A percentile compares a stretch with the other conserved stretches of the same genome.
Conservation (phyloP, 2,113 vertebrate genomes). For the Macaca nemestrina region DNA sequence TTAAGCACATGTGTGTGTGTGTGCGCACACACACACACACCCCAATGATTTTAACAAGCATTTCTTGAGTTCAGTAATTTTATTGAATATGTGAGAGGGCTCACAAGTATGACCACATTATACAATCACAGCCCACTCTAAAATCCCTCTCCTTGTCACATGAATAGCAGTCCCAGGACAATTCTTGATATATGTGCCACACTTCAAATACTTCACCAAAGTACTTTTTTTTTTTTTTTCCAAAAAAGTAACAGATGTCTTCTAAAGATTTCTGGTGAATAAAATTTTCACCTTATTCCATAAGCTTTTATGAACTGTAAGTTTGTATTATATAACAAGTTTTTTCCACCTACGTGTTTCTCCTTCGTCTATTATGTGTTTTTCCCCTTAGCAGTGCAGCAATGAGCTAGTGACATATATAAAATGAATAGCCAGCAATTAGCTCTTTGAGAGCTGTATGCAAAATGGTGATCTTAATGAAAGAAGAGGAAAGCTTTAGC, state of each 20-base stretch:
- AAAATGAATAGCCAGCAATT: not conserved
- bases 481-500: not conserved
- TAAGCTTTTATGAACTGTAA: not conserved
- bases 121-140: not conserved
- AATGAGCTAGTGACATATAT: not conserved
- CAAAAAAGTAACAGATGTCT: not conserved
- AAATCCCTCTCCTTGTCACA: not conserved
- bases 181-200: not conserved
- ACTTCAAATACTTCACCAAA: not conserved
- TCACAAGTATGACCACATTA: not conserved
- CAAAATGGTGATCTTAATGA: constrained; percentile 21
- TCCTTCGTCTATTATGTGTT: not conserved
- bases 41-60: not conserved
- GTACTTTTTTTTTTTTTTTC: too few species aligned
- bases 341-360: not conserved
- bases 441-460: not conserved
- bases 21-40: not conserved
- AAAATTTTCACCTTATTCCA: not conserved
- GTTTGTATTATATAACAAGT: not conserved
- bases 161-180: not conserved
- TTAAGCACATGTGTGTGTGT: not conserved
- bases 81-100: not conserved
- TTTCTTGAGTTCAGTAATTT: not conserved
- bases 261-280: not conserved
- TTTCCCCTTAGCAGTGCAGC: not conserved